Conservation (phyloP, 37 sponge, comb jelly and placozoan genomes). For the Petrosia ficiformis region DNA sequence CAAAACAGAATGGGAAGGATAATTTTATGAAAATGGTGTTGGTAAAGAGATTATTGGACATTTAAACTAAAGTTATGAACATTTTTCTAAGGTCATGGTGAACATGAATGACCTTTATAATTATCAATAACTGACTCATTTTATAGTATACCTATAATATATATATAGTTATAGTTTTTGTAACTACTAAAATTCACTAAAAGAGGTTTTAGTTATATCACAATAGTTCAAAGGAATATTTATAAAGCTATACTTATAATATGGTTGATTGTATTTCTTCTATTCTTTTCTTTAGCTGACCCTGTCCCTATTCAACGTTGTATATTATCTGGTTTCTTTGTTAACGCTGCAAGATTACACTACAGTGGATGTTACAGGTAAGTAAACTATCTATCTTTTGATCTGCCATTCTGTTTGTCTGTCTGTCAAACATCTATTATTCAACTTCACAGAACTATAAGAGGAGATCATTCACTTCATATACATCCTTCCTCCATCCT, state of each 20-base stretch:
- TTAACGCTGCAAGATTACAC: slow-evolving; percentile 81
- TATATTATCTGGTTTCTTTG: slow-evolving; percentile 82
- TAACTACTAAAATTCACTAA: too few species aligned
- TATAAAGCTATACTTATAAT: not conserved
- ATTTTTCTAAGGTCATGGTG: too few species aligned
- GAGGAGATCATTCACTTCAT: slow-evolving; percentile 76
- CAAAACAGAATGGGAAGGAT: too few species aligned
- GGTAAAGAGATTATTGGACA: too few species aligned
- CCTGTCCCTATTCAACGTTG: slow-evolving; percentile 69
- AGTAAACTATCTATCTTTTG: not conserved
- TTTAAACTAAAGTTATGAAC: too few species aligned
- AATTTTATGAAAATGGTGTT: too few species aligned
- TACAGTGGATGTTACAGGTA: slow-evolving; percentile 75
- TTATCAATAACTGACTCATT: too few species aligned
- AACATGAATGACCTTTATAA: too few species aligned
- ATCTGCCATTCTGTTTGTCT: slow-evolving; percentile 3
- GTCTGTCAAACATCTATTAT: not conserved
- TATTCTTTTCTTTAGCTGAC: slow-evolving; percentile 38
- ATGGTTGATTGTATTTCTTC: not conserved
- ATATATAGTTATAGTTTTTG: too few species aligned
- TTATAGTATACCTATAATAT: too few species aligned
- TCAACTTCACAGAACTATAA: slow-evolving; percentile 45
- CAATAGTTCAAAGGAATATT: too few species aligned
- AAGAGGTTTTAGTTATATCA: too few species aligned
- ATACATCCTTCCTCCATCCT: slow-evolving; percentile 85